A percentile compares a stretch with the other conserved stretches of the same genome.
These are phyloP conservation scores for Micrasema longulum DNA, from an alignment of 1,140 invertebrate genomes.

Conservation along the genomic window DNA sequence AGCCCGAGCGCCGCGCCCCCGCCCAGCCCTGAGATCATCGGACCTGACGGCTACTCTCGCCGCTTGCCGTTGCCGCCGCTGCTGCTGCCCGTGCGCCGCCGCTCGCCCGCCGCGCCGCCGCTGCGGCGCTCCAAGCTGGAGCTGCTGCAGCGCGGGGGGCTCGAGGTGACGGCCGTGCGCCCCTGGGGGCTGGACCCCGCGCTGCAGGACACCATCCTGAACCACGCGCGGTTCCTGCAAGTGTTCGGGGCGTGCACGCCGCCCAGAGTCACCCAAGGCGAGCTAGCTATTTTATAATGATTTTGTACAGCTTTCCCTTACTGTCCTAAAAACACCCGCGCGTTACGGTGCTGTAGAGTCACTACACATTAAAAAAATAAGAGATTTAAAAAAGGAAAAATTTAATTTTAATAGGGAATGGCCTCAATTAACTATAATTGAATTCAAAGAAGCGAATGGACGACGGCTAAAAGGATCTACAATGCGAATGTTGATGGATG, in stretches of 20 bases:
- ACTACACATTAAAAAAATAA: too few species aligned
- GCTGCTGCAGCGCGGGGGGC: constrained; percentile 77
- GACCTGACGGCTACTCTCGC: constrained; percentile 42
- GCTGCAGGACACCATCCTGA: constrained; percentile 67
- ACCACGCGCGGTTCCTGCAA: constrained; percentile 67
- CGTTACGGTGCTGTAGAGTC: too few species aligned
- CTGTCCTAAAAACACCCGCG: too few species aligned
- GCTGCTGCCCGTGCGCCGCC: constrained; percentile 57
- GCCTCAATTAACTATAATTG: too few species aligned
- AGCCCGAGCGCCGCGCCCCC: constrained; percentile 67
- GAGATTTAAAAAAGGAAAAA: too few species aligned
- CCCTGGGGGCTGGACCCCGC: constrained; percentile 59
- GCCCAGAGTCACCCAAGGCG: too few species aligned
- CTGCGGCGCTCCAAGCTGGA: constrained; percentile 58
- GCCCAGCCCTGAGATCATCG: constrained; percentile 10
- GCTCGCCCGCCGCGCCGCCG: constrained; percentile 62
- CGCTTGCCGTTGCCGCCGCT: constrained; percentile 53
- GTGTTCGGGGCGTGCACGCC: constrained; percentile 64
- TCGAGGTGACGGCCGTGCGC: constrained; percentile 77
- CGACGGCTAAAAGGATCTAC: too few species aligned
- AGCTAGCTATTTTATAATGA: too few species aligned
- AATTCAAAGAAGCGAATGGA: too few species aligned
- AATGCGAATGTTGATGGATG: too few species aligned
- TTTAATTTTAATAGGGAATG: too few species aligned
- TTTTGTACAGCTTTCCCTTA: too few species aligned